Conservation (phyloP, 2,888 invertebrate species). For the Cancer borealis region DNA sequence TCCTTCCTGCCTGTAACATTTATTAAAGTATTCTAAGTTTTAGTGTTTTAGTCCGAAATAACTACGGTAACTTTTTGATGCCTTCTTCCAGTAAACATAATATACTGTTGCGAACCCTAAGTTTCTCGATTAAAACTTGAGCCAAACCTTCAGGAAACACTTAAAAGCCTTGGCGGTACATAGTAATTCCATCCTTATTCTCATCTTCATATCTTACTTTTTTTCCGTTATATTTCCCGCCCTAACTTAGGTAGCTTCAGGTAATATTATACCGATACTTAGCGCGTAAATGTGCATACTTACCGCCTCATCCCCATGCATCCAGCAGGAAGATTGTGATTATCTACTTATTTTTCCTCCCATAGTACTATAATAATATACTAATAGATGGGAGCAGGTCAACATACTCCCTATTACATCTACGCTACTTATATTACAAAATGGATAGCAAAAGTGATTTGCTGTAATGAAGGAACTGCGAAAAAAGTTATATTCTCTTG, state of each 20-base stretch:
- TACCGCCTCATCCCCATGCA: not conserved
- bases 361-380: not conserved
- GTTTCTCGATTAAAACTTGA: too few relatives aligned
- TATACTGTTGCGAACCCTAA: too few relatives aligned
- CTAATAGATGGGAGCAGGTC: not conserved
- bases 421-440: not conserved
- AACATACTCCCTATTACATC: not conserved
- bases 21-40: too few relatives aligned
- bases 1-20: too few relatives aligned
- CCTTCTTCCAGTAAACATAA: too few relatives aligned
- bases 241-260: not conserved
- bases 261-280: not conserved
- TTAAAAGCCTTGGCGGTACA: too few relatives aligned
- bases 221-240: not conserved
- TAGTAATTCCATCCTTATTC: too few relatives aligned
- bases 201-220: not conserved
- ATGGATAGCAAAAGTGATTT: not conserved
- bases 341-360: not conserved
- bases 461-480: not conserved
- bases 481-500: slow-evolving; percentile 8
- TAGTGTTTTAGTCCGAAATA: too few relatives aligned
- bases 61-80: too few relatives aligned
- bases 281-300: not conserved
- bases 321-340: not conserved
- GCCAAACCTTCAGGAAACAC: too few relatives aligned